Evolutionary conservation across 2,888 invertebrate species (phyloP), one percentile per base, ranked within the genome.

Genomic region (Ectemnius continuus): DNA sequence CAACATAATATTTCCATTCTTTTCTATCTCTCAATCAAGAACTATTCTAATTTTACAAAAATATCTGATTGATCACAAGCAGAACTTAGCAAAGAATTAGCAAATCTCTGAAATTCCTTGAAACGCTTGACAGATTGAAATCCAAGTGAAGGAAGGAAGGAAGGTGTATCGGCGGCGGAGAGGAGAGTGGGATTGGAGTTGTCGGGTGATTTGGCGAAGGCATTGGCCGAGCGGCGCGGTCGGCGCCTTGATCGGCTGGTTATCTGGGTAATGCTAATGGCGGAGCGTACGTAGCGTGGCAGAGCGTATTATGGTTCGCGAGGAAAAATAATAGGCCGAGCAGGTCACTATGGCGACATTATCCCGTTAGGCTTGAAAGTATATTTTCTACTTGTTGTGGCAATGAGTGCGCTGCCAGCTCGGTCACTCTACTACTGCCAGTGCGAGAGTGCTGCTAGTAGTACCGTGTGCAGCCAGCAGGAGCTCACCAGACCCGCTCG

Each of bases 281-380:
- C 8, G 67, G 74, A 52, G 73, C 67, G 59, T 72, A 67, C 67
- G 36, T 36, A 59, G 67, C n/a, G 5, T 13, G 74, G 63, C 52
- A 52, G 63, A 52, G 63, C 63, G 69, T 79, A 75, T 77, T 79
- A 84, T 79, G 77, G 73, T 70, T 67, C 72, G 73, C 73, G 64
- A n/a, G 63, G 74, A 80, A 79, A 84, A 77, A 83, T 82, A 84
- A 84, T 84, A 79, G 78, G 79, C 80, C 78, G 75, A 76, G 69
- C 36, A 36, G 84, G 84, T 83, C 83, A 83, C 82, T 83, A 84
- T 79, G 84, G 83, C 84, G 82, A 84, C 83, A 80, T 80, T 83
- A 82, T 83, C 84, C 83, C 83, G 84, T 83, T 83, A 83, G 80
- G 73, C 80, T 76, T 74, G 84, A 83, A 83, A 83, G 83, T 83